Evolutionary conservation across 2,888 invertebrate species (phyloP), one percentile per base, ranked within the genome.

Genomic region (Cordilura impudica): DNA sequence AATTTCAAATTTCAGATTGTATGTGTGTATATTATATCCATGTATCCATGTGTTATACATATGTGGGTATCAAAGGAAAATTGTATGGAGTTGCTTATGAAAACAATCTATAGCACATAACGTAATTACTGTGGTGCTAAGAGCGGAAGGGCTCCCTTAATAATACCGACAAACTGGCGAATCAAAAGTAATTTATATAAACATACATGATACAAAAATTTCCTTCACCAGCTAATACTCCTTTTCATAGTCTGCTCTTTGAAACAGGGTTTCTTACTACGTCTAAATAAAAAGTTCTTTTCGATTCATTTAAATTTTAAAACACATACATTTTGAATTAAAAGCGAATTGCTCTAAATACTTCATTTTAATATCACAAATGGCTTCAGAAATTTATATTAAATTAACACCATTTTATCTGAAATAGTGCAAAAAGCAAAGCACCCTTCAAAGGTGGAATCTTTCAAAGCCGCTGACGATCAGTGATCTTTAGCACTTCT

Each of bases 91-190:
- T 14, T 16, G 10, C 45, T 49, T 63, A 63, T 63, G 69, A 75
- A 31, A 6, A 39, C 35, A 39, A 39, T 63, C 63, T 61, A 70
- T 70, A 76, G 58, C 69, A 76, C 63, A 75, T 63, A 43, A 63
- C 61, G 8, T 54, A 26, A 76, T 76, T 56, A 70, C 49, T 39
- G 56, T 56, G 63, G 75, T 79, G 79, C 71, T 79, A 79, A 79
- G 79, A 79, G 71, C 75, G 79, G 79, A 79, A 79, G 79, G 75
- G 79, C 75, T 76, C 69, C 75, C 75, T 71, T 79, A 79, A 79
- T 75, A 75, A 75, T 63, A 67, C 79, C 75, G 79, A 65, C 79
- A 75, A 79, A 75, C 71, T 79, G 75, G 75, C 75, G 79, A 79
- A 79, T 79, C 79, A 79, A 79, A 79, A 72, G 75, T 63, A 79